Base-by-base conservation (phyloP, 2,888 invertebrate genomes). In the Sesia apiformis region DNA sequence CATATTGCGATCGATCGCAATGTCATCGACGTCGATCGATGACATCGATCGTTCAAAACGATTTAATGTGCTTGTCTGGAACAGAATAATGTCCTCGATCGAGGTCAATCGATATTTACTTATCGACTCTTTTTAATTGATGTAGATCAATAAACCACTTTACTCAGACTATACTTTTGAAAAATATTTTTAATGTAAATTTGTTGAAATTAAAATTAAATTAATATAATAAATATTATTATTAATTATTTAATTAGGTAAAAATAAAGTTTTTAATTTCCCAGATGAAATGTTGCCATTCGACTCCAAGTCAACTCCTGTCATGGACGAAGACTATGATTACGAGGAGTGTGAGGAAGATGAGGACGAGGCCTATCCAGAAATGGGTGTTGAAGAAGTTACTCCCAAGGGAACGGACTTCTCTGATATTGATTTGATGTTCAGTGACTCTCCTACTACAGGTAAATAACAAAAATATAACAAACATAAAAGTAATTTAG, bases 241-340 rank as follows among this genome's bases (percentile, higher is more conserved):
- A 23, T 23, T 23, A 23, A 23, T 23, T 7, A 5, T 46, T 8
- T 46, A 8, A 46, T 46, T 23, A 23, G 23, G 23, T 23, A 23
- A 23, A 23, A 46, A 6, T 3, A 3, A 46, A 8, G 7, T 8
- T 46, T 7, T 8, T 6, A 46, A 46, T 46, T 46, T 69, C 69
- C 39, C 64, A 93, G 94, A 95, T 76, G 91, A 93, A 64, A 83
- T 93, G 0, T 67, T 94, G 57, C 93, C 94, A 0, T 86, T 93
- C 0, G 91, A 91, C 38, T 72, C 82, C 4, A 81, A 76, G 52
- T 74, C 89, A 0, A 73, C 89, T 2, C 65, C 74, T 0, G 63
- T 80, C 7, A 65, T 73, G 61, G 82, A 79, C 5, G 82, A 84
- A 4, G 90, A 91, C n/a, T 82, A 84, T 43, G 90, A 91, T 52